Conservation (phyloP, 2,797 vertebrate genomes). For the Pantherophis alleghaniensis region DNA sequence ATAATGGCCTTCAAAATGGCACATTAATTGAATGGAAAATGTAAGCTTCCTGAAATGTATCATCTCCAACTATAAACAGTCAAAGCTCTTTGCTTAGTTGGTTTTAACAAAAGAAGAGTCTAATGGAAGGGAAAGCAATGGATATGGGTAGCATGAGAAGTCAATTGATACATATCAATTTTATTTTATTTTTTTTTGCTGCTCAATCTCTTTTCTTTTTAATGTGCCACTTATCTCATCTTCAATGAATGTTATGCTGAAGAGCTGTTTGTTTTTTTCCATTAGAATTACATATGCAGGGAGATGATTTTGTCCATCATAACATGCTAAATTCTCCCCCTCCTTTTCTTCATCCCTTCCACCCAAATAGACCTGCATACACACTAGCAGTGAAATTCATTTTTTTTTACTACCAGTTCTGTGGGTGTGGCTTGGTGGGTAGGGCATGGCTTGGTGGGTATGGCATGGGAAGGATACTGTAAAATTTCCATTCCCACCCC, state of each 20-base stretch:
- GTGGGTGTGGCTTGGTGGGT: no score
- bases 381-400: background rate
- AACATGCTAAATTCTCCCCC: background rate
- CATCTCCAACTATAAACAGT: background rate
- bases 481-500: no score
- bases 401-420: no score
- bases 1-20: background rate
- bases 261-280: background rate
- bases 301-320: background rate
- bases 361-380: background rate
- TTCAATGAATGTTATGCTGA: background rate
- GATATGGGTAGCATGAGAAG: background rate
- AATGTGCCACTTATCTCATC: background rate
- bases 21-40: background rate
- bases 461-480: no score
- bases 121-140: background rate
- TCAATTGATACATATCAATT: background rate
- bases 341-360: background rate
- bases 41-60: background rate
- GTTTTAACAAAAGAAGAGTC: background rate
- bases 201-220: background rate
- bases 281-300: background rate
- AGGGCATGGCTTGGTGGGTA: no score
- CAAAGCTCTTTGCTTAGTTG: background rate
- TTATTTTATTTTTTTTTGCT: background rate